A percentile compares a stretch with the other conserved stretches of the same genome.
Evolutionary conservation across 2,888 invertebrate genomes (phyloP).

Genomic region (Calameuta idolon): DNA sequence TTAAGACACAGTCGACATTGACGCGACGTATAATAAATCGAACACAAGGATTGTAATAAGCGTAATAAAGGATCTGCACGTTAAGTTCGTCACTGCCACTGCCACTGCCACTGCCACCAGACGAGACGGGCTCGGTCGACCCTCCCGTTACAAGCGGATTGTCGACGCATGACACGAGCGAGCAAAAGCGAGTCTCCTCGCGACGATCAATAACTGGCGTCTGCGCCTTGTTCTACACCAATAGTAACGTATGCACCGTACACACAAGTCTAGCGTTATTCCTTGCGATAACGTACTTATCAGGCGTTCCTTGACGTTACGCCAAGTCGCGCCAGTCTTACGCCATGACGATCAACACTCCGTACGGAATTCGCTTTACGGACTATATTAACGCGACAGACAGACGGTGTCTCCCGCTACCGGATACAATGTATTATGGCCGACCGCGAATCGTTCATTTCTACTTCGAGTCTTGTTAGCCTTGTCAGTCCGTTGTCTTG

Average conservation of each 20-base stretch:
- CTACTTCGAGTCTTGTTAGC: neutral
- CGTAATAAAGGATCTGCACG: neutral
- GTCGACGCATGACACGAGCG: slow-evolving; percentile 3
- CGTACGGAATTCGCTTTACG: neutral
- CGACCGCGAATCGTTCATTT: neutral
- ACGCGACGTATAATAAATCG: neutral
- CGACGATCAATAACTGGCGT: slow-evolving; percentile 6
- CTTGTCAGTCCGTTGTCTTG: neutral
- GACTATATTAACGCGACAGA: neutral
- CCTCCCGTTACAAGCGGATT: neutral
- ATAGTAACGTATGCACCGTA: neutral
- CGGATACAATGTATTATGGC: neutral
- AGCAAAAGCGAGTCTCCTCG: neutral
- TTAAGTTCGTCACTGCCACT: slow-evolving; percentile 9
- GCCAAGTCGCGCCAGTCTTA: neutral
- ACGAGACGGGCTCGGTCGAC: neutral
- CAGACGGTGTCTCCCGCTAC: neutral
- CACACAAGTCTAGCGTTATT: neutral
- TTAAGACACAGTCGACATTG: neutral
- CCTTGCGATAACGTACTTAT: neutral
- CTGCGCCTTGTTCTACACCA: slow-evolving; percentile 1
- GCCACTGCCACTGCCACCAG: slow-evolving; percentile 7
- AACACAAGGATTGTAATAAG: neutral
- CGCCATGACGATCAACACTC: neutral
- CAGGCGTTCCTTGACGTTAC: neutral